phyloP scores from a whole-genome alignment of 2,888 invertebrate species.

The Phlogophora meticulosa region DNA sequence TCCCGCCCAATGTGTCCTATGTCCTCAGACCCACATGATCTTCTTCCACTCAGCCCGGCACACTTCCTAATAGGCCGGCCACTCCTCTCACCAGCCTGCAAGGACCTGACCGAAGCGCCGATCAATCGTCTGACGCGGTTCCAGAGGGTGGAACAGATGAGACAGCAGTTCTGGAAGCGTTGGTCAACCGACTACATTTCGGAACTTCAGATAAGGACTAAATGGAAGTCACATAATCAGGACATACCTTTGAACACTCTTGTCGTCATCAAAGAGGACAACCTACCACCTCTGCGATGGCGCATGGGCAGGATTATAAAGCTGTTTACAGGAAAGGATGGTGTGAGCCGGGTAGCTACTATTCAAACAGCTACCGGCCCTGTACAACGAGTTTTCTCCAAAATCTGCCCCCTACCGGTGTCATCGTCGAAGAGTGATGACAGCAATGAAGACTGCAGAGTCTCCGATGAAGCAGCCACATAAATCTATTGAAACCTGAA shows the following conservation, averaged over 20 bases:
- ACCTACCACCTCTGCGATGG: conserved; percentile 14
- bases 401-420: conserved; percentile 1
- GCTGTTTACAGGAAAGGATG: conserved; percentile 18
- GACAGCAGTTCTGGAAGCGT: conserved; percentile 15
- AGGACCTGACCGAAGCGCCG: conserved; percentile 4
- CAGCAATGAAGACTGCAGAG: conserved; percentile 1
- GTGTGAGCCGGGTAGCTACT: conserved; percentile 21
- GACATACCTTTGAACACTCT: not conserved
- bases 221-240: conserved; percentile 6
- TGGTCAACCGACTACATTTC: conserved; percentile 9
- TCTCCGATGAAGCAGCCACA: conserved; percentile 2
- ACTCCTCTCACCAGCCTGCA: conserved; percentile 9
- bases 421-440: not conserved
- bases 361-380: conserved; percentile 11
- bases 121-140: conserved; percentile 5
- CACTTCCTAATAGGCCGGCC: conserved; percentile 14
- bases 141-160: conserved; percentile 2
- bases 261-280: no score
- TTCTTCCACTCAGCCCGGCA: conserved; percentile 12
- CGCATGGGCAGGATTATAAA: conserved; percentile 14
- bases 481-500: not conserved
- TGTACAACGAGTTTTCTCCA: not conserved
- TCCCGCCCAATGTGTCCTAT: conserved; percentile 43
- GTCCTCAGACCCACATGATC: conserved; percentile 32
- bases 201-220: conserved; percentile 14